Base-by-base conservation (phyloP, 2,888 invertebrate genomes). In the Phengaris alcon region DNA sequence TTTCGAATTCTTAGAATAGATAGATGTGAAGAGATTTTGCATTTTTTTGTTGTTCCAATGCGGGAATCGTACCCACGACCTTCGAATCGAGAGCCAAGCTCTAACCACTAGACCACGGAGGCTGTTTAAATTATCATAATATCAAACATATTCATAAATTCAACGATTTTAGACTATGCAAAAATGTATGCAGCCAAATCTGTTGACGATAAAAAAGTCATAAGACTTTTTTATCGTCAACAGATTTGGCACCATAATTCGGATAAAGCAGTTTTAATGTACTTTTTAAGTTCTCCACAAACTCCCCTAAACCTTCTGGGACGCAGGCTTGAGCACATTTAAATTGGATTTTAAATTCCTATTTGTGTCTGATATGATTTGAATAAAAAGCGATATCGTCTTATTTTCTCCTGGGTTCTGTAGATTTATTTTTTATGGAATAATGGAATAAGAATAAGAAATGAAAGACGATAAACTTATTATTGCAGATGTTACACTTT, bases 331-430 rank as follows among this genome's bases (percentile, higher is more conserved):
- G 76, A 77, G 77, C 77, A 79, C 78, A 80, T 83, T 82, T 81
- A 80, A 83, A 84, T 82, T 82, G 80, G 76, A 81, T 81, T 80
- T 81, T 80, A 82, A 82, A 82, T 80, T 84, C 83, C 82, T 84
- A 80, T 80, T 80, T 81, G 80, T 78, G 76, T 78, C 77, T 77
- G 77, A 81, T 80, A 78, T 76, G 76, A 79, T 74, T 78, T 48
- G 51, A 76, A 77, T 64, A 77, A 75, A 75, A 74, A 74, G 55
- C 77, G 52, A 72, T 72, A 72, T 64, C 73, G 72, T 70, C 48
- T 48, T 48, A 35, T 35, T n/a, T 44, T 35, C 69, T 57, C 13
- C 54, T 64, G 54, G 70, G 69, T 70, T 70, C 70, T 51, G 13
- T 51, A 44, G 22, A 59, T 44, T 73, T 22, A 51, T 13, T 64